Base-by-base conservation (phyloP, 2,888 invertebrate species). In the Aphodius granarius region DNA sequence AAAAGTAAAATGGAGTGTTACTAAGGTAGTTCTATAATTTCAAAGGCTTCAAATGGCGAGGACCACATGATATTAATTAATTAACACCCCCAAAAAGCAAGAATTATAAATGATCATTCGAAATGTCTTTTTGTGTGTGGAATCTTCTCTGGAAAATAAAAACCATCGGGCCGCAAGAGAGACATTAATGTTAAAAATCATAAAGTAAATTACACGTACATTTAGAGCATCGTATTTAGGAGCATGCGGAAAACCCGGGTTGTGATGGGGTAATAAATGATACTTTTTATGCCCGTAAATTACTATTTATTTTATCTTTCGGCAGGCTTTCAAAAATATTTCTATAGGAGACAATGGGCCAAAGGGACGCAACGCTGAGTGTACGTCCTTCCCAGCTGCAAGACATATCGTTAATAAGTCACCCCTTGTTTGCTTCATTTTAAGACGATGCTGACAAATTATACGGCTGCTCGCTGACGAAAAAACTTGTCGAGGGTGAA, bases 21-120 rank as follows among this genome's bases (percentile, higher is more conserved):
- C 66, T 66, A 70, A 73, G 73, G 20, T 19, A 43, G 70, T 64
- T 73, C 65, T 15, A 64, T 73, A 73, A 19, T 43, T 43, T 62
- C 15, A 17, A 63, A 62, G 13, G 19, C 15, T 9, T 43, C 13
- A 6, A 43, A 68, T 2, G 21, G 21, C 21, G 72, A 72, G 9
- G 43, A 72, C 6, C 43, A 43, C 43, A 43, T 43, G 9, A 43
- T 9, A 6, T 43, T 43, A 43, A 43, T 43, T 43, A 43, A 43
- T 43, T 43, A 43, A 43, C 43, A 43, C 43, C 43, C 43, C 43
- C 43, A 43, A 43, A 43, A 13, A 43, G 43, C 43, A 3, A 9
- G 43, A n/a, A 43, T 43, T 43, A 43, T 43, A 43, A 43, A 43
- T 43, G 43, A 43, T 13, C 43, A 43, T 43, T 43, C 43, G 43